Base-by-base conservation (phyloP, 2,797 vertebrate genomes). In the Chelonia mydas region DNA sequence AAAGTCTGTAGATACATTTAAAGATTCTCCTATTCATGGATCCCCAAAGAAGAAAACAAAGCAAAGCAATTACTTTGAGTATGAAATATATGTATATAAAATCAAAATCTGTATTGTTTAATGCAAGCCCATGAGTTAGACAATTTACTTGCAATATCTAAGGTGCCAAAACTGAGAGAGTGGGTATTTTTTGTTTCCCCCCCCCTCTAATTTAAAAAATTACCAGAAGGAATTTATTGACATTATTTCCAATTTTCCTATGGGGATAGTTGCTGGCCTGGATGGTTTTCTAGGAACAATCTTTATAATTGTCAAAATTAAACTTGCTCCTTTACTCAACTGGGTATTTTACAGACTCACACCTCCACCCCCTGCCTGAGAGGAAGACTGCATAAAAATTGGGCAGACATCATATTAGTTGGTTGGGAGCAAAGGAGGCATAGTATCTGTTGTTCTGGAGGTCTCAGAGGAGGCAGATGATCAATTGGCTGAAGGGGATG, bases 221-320 rank as follows among this genome's bases (percentile, higher is more conserved):
- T 85, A 49, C 27, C 41, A 53, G 55, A 78, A 87, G 47, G 55
- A 83, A 45, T 47, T 37, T 81, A 61, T 65, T 89, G 72, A 53
- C 4, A 27, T 50, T 84, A 16, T 87, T 92, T 80, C 41, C 68
- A 86, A 1, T 92, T 89, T 74, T 25, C 59, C n/a, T 53, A 0
- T 87, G 83, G 31, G 51, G n/a, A 16, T 15, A 45, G 55, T 72
- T 68, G 33, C 47, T 80, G 76, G 27, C 11, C 15, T 61, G 51
- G 23, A 54, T 87, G 16, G 54, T 84, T 92, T 95, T 55, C 91
- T 59, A 81, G 50, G 53, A 90, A 54, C 90, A 89, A 87, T 85
- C 86, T 7, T 37, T 57, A 84, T 81, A 83, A 7, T 31, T 92
- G 87, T 85, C 11, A 77, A 68, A 84, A 11, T 51, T 81, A 81